Evolutionary conservation across 2,113 vertebrate species (phyloP).

Genomic region (Rhombomys opimus): DNA sequence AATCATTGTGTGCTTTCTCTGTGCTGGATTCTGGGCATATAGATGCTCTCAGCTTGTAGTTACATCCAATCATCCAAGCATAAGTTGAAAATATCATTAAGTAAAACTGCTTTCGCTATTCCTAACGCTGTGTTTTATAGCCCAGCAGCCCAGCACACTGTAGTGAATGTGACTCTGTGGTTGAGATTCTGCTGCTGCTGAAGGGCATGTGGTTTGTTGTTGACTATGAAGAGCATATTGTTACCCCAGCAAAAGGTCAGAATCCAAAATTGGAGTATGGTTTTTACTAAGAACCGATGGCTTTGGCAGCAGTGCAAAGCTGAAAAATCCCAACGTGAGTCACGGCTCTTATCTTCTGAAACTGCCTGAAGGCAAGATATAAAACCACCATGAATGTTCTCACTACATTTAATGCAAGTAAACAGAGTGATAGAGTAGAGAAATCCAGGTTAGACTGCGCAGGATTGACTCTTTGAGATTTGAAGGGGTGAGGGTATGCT

Average conservation of each 20-base stretch:
- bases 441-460: background rate
- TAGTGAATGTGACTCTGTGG: background rate
- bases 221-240: background rate
- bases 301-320: background rate
- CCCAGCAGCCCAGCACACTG: background rate
- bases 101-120: background rate
- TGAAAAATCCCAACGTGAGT: background rate
- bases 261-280: background rate
- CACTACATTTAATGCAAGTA: background rate
- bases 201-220: background rate
- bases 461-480: background rate
- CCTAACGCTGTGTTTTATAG: background rate
- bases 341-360: background rate
- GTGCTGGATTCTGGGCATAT: background rate
- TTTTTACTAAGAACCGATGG: background rate
- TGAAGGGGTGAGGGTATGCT: background rate
- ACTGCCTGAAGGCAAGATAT: background rate
- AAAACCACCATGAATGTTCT: background rate
- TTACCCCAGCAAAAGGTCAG: background rate
- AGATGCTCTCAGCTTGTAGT: background rate
- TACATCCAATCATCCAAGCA: background rate
- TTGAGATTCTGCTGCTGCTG: background rate
- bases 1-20: background rate
- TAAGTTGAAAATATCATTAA: background rate
- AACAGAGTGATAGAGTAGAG: background rate